Evolutionary conservation across 2,797 vertebrate genomes (phyloP), one percentile per base, ranked within the genome.

Genomic region (Pagetopsis macropterus): DNA sequence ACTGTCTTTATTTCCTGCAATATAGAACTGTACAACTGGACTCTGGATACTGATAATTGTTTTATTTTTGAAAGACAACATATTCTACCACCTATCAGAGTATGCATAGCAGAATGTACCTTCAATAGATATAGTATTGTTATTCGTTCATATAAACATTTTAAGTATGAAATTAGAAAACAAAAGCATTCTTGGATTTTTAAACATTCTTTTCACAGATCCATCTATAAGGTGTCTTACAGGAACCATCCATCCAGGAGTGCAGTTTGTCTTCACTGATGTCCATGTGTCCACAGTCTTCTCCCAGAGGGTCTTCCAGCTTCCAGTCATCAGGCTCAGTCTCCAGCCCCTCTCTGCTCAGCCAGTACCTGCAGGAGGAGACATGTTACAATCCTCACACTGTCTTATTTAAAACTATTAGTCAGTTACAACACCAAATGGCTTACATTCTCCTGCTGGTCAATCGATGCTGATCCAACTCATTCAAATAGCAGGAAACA

Each of bases 161-260:
- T 37, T 6, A 37, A 33, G 33, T 33, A 33, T 33, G 33, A 33
- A 37, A 37, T 37, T 37, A 37, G 7, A 37, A 7, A 51, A 27
- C 16, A 31, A 50, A 78, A 44, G 19, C 23, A 7, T 48, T 33
- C 0, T 13, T n/a, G 45, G 15, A 12, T 0, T 11, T 21, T 55
- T 78, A 89, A 71, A 77, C 1, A 13, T 58, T 68, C 41, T 78
- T 89, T 44, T 89, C 85, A 82, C 87, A 91, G 67, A 91, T 90
- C 86, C 87, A 89, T 64, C 83, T 50, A 10, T 89, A 88, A 6
- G 64, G 2, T 1, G 0, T 51, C 46, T 76, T 46, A 65, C 89
- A 91, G 63, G 84, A 78, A 0, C 72, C 89, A 3, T 90, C 89
- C 89, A 88, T 85, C 89, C 89, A 91, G 54, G 77, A 87, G 46